Evolutionary conservation across 2,888 invertebrate species (phyloP), one percentile per base, ranked within the genome.

Genomic region (Gisinianus flammeolus): DNA sequence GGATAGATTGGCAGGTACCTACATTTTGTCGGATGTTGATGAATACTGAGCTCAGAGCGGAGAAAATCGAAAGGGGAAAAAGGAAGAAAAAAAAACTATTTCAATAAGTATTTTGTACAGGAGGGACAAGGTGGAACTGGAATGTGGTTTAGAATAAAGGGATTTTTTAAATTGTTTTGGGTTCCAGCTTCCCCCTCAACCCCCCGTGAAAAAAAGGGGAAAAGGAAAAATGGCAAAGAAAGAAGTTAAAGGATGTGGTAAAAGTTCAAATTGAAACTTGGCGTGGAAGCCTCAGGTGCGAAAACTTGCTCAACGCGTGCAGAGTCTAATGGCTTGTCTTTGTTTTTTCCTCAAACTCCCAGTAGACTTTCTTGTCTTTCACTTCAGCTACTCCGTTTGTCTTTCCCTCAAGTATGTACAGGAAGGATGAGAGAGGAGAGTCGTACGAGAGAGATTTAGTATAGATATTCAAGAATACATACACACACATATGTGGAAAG

Each of bases 301-400:
- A 74, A 67, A 73, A 74, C 52, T 74, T 66, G 66, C 31, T 74
- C 35, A 58, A 33, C 58, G n/a, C 22, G 24, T 67, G 35, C 26
- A 31, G n/a, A 33, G 67, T 74, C 74, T 74, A 74, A 74, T 74
- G 74, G 66, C 74, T 74, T 74, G 74, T 74, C 74, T 74, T 74
- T 74, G 74, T 74, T 74, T 74, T 66, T 52, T 72, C 33, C 30
- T 19, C 24, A 66, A 74, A 74, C 24, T 74, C 74, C 74, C 74
- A 19, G 28, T 67, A 74, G 74, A 74, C 74, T 64, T 74, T 58
- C 62, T 58, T 58, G 72, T 54, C 72, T 26, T 56, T 58, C 56
- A 26, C 52, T 22, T 54, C 54, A 24, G 24, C 54, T 70, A 28
- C n/a, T n/a, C 70, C 28, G 70, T 70, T 54, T 70, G 22, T 26